Evolutionary conservation across 2,113 vertebrate species (phyloP).

Genomic region (Phrynocephalus versicolor): DNA sequence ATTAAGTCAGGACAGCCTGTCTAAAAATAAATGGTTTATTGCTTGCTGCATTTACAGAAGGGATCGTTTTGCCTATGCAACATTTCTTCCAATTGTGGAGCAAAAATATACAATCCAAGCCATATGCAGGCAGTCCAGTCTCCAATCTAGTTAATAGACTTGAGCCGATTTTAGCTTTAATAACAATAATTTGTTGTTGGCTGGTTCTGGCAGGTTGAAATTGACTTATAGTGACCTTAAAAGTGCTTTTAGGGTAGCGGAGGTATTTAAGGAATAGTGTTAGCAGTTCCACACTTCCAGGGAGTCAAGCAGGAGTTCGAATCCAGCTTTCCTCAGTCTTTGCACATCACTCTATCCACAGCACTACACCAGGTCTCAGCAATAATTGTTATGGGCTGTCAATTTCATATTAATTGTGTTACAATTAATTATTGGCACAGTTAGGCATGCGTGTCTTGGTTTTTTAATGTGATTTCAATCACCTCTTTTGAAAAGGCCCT

Average conservation of each 20-base stretch:
- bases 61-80: background rate
- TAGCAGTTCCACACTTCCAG: too few species aligned
- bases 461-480: background rate
- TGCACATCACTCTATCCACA: too few species aligned
- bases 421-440: background rate
- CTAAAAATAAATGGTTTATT: background rate
- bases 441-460: constrained; percentile 21
- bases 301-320: too few species aligned
- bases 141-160: background rate
- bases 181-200: too few species aligned
- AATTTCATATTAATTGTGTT: background rate
- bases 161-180: background rate
- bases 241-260: too few species aligned
- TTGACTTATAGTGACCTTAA: too few species aligned
- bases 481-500: background rate
- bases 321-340: too few species aligned
- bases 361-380: too few species aligned
- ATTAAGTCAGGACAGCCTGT: background rate
- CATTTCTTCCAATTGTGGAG: background rate
- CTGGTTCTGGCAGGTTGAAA: too few species aligned
- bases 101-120: background rate
- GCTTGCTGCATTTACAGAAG: background rate
- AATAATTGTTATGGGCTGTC: too few species aligned
- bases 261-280: too few species aligned
- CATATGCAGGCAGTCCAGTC: background rate